These are phyloP conservation scores for Alaudala cheleensis DNA, from an alignment of 2,113 vertebrate genomes.

Conservation along the genomic window DNA sequence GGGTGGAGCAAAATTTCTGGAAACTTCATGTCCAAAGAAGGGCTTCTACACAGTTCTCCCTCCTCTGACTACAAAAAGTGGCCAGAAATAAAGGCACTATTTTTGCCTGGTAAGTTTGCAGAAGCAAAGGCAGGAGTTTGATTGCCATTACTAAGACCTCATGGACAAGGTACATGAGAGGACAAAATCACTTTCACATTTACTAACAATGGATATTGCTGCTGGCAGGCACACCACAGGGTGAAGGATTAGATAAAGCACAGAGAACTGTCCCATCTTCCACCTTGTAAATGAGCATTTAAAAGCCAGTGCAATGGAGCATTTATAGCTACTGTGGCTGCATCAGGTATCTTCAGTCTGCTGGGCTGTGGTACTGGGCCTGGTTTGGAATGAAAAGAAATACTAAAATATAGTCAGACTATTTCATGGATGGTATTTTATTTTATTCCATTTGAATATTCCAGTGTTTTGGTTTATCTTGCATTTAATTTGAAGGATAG, in stretches of 20 bases:
- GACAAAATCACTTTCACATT: background rate
- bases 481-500: background rate
- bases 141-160: background rate
- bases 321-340: background rate
- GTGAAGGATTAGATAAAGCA: conserved; percentile 2
- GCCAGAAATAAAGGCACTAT: background rate
- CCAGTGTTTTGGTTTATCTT: conserved; percentile 5
- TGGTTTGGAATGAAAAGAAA: background rate
- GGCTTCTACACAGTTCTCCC: background rate
- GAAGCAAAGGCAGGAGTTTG: background rate
- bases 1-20: background rate
- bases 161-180: background rate
- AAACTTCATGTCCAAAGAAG: background rate
- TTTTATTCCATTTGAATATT: background rate
- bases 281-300: background rate
- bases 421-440: background rate
- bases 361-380: background rate
- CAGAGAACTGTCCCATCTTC: background rate
- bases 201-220: background rate
- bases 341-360: background rate
- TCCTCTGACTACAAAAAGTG: background rate
- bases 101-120: background rate
- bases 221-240: background rate
- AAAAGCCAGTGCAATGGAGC: background rate
- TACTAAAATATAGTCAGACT: background rate